Percentiles rank a stretch among this genome's conserved stretches.
Conservation (phyloP, 2,797 vertebrate species). For the Anniella stebbinsi region DNA sequence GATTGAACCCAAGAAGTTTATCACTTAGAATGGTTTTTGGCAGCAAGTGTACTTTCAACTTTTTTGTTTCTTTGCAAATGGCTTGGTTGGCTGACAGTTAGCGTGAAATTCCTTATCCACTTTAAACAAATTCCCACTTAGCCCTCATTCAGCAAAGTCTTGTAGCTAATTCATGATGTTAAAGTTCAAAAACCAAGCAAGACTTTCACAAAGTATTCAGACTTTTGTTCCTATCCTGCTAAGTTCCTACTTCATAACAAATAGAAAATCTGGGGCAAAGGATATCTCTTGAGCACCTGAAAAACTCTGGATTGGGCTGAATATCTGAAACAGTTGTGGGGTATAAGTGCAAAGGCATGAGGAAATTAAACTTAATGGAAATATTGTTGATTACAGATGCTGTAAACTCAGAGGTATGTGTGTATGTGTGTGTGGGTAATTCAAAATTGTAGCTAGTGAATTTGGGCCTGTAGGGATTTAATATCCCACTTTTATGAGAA, state of each 20-base stretch:
- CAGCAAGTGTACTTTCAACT: neutral
- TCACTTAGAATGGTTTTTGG: neutral
- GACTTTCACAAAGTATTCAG: neutral
- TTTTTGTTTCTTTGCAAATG: neutral
- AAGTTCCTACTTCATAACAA: neutral
- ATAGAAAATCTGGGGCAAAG: neutral
- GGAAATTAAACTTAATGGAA: neutral
- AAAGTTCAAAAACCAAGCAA: neutral
- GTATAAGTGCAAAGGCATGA: neutral
- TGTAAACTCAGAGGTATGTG: neutral
- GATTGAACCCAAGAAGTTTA: neutral
- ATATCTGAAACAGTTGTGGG: neutral
- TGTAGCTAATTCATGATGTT: conserved; percentile 3
- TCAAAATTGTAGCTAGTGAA: neutral
- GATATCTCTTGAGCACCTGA: neutral
- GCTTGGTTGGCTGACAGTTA: neutral
- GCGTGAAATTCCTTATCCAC: neutral
- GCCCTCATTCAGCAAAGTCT: neutral
- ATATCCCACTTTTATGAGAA: neutral
- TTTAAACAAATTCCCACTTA: conserved; percentile 5
- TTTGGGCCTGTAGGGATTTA: neutral
- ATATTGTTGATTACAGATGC: neutral
- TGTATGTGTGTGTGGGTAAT: neutral
- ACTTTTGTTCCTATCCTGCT: neutral
- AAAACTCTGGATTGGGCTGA: neutral